Conservation (phyloP, 1,140 invertebrate genomes). For the Trachelipus rathkii region DNA sequence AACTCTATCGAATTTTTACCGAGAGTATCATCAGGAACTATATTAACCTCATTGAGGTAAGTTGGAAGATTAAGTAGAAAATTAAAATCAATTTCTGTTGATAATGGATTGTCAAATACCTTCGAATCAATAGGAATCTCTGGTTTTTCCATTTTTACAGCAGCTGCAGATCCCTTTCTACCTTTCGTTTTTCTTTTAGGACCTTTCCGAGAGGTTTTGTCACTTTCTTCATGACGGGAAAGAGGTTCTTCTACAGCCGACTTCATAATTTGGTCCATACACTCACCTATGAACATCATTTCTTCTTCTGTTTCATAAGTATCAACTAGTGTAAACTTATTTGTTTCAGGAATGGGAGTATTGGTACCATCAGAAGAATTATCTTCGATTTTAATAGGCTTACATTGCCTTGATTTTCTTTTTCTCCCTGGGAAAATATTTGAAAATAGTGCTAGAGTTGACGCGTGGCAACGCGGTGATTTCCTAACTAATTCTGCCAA, state of each 20-base stretch:
- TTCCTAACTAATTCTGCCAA: conserved; percentile 43
- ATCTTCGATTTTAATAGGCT: conserved; percentile 37
- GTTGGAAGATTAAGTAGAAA: conserved; percentile 38
- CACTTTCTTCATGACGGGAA: conserved; percentile 17
- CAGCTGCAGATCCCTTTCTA: conserved; percentile 27
- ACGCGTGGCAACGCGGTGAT: conserved; percentile 44
- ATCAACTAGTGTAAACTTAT: conserved; percentile 30
- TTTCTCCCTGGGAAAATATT: conserved; percentile 37
- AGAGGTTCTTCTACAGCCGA: conserved; percentile 17
- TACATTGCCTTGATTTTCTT: conserved; percentile 25
- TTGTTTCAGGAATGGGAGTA: conserved; percentile 38
- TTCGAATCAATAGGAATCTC: conserved; percentile 34
- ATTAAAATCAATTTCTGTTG: conserved; percentile 40
- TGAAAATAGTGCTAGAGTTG: conserved; percentile 43
- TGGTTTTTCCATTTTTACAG: conserved; percentile 3
- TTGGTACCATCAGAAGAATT: conserved; percentile 43
- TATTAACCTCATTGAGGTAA: conserved; percentile 28
- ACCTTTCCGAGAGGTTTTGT: conserved; percentile 17
- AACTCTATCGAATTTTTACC: conserved; percentile 33
- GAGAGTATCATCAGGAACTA: conserved; percentile 35
- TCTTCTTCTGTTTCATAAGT: conserved; percentile 39
- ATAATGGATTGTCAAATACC: conserved; percentile 41
- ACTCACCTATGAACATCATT: conserved; percentile 35
- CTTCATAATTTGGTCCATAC: conserved; percentile 40
- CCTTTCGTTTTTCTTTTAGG: conserved; percentile 37